phyloP scores from a whole-genome alignment of 1,140 invertebrate species.

The Eciton burchellii region DNA sequence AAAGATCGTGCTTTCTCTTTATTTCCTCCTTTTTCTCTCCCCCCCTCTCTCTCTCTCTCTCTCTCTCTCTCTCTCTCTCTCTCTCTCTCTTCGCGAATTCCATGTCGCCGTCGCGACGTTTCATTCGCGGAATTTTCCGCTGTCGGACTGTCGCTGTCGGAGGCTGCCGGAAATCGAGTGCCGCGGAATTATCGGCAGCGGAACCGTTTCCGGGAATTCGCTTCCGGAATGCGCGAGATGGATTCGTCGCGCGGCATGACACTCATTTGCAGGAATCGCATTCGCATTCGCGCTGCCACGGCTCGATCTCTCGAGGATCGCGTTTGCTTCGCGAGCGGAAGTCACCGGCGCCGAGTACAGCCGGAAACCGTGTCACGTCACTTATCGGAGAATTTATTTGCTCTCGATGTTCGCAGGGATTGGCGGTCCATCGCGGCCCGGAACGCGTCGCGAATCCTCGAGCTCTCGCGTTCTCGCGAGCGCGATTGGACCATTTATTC shows the following conservation, averaged over 20 bases:
- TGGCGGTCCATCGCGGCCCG: background rate
- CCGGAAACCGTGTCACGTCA: background rate
- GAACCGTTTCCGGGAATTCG: conserved; percentile 18
- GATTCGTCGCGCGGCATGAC: background rate
- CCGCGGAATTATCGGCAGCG: conserved; percentile 35
- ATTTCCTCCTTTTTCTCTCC: too few species aligned
- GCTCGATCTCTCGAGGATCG: conserved; percentile 28
- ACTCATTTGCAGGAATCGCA: conserved; percentile 39
- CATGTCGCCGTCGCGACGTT: background rate
- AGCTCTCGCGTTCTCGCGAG: too few species aligned
- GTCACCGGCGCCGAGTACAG: background rate
- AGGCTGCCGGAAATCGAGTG: conserved; percentile 58
- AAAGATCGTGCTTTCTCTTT: background rate
- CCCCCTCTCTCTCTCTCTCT: too few species aligned
- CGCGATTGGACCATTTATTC: too few species aligned
- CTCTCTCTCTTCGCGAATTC: background rate
- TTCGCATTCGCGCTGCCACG: conserved; percentile 17
- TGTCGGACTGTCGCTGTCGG: conserved; percentile 4
- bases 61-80: background rate
- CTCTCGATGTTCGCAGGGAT: conserved; percentile 16
- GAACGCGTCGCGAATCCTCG: too few species aligned
- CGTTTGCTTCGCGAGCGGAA: conserved; percentile 26
- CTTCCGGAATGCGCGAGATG: conserved; percentile 52
- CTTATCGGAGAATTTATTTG: background rate
- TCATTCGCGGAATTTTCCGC: conserved; percentile 32